A percentile compares a stretch with the other conserved stretches of the same genome.
These are phyloP conservation scores for Drosophila rufa DNA, from an alignment of 1,140 invertebrate species.

Conservation along the genomic window DNA sequence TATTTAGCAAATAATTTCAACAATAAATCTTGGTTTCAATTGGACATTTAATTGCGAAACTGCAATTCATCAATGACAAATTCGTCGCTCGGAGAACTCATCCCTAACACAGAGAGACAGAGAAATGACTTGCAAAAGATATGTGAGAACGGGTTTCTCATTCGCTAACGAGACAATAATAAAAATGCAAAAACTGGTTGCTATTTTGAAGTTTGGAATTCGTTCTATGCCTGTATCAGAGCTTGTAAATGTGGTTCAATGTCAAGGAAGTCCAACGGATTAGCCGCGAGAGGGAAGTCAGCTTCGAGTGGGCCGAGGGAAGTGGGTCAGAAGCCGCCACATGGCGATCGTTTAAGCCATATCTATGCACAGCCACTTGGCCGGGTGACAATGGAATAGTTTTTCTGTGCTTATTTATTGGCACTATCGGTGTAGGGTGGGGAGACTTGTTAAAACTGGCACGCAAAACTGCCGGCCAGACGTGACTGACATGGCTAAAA, in stretches of 20 bases:
- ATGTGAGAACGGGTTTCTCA: constrained; percentile 43
- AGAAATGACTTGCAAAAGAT: constrained; percentile 33
- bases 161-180: too few species aligned
- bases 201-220: constrained; percentile 56
- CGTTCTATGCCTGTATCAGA: constrained; percentile 52
- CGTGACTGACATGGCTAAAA: constrained; percentile 53
- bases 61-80: constrained; percentile 46
- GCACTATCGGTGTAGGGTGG: constrained; percentile 37
- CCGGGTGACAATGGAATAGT: constrained; percentile 58
- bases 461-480: constrained; percentile 52
- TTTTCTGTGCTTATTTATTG: constrained; percentile 38
- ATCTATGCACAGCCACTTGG: constrained; percentile 35
- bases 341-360: constrained; percentile 40
- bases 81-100: constrained; percentile 35
- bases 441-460: constrained; percentile 59
- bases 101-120: constrained; percentile 13
- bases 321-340: constrained; percentile 38
- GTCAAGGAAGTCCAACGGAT: constrained; percentile 63
- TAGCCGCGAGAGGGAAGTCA: constrained; percentile 10
- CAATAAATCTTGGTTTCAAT: constrained; percentile 22
- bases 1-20: constrained; percentile 1
- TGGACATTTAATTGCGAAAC: constrained; percentile 32
- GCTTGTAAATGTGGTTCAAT: constrained; percentile 73
- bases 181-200: constrained; percentile 49
- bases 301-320: constrained; percentile 40